Percentiles rank a stretch among this genome's conserved stretches.
Conservation (phyloP, 2,888 invertebrate species). For the Noctua janthina region DNA sequence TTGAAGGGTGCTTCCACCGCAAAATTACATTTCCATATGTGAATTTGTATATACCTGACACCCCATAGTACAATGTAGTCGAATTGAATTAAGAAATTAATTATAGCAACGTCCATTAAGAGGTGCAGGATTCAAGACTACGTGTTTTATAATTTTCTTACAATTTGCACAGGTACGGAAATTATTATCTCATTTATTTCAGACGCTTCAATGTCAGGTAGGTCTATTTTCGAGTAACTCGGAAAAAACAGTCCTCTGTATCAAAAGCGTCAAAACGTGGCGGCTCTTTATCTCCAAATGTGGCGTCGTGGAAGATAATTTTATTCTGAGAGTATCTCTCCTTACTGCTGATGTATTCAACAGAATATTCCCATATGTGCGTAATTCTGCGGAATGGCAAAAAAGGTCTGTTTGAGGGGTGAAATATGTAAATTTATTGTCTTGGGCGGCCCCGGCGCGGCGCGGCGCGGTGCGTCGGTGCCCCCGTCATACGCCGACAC, state of each 20-base stretch:
- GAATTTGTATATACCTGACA: conserved; percentile 80
- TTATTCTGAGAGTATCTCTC: conserved; percentile 90
- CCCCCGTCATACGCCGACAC: conserved; percentile 90
- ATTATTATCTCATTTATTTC: conserved; percentile 16
- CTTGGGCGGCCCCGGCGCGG: conserved; percentile 87
- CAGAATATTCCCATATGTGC: conserved; percentile 91
- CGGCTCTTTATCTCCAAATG: conserved; percentile 87
- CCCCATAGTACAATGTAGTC: conserved; percentile 72
- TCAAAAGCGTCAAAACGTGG: conserved; percentile 78
- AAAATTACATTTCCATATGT: conserved; percentile 90
- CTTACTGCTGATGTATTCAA: conserved; percentile 90
- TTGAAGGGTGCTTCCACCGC: conserved; percentile 88
- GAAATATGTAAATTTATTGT: conserved; percentile 91
- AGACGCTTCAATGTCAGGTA: conserved; percentile 19
- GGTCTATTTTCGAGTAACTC: conserved; percentile 34
- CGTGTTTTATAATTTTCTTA: not conserved
- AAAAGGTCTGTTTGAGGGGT: conserved; percentile 91
- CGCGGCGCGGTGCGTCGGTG: conserved; percentile 78
- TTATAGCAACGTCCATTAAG: conserved; percentile 10
- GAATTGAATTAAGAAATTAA: conserved; percentile 70
- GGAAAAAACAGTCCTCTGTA: conserved; percentile 64
- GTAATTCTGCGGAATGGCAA: conserved; percentile 91
- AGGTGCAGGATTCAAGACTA: not conserved
- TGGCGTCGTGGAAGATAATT: conserved; percentile 88
- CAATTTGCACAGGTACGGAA: not conserved